Base-by-base conservation (phyloP, 2,888 invertebrate species). In the Liodrosophila aerea region DNA sequence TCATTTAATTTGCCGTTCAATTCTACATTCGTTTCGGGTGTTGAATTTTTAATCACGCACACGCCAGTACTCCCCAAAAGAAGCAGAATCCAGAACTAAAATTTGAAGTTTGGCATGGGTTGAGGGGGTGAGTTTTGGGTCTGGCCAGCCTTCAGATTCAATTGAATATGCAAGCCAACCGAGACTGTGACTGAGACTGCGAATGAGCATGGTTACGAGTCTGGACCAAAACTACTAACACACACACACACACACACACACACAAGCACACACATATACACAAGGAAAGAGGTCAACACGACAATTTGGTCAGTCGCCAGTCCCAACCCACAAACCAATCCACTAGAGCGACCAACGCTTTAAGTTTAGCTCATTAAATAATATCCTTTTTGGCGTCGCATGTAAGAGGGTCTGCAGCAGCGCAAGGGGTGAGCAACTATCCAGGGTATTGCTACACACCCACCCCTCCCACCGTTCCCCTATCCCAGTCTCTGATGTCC, bases 331-430 rank as follows among this genome's bases (percentile, higher is more conserved):
- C 69, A 56, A 45, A 18, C 44, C 56, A 30, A 59, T 61, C 59
- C 59, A 54, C 39, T 60, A 49, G 45, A 59, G 71, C 67, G 67
- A 50, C 75, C 72, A 72, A 66, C 65, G 72, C 82, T 75, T 82
- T 75, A 77, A 85, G 81, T 87, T 82, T 83, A 88, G 85, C 87
- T 88, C 87, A 88, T 88, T 88, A 88, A 88, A 88, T 87, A 85
- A 87, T 86, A 78, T 87, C 81, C 81, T 78, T 76, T 77, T 70
- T 59, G 76, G 77, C 68, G 64, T 52, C 43, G 61, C 45, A 1
- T 7, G 33, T 13, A 27, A 34, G 27, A 58, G 5, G 7, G 27
- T n/a, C 9, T 27, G 13, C 27, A 18, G 15, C 16, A 15, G 34
- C 3, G 34, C 15, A 36, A 13, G 43, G 18, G 29, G 36, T 13